Conservation (phyloP, 2,888 invertebrate species). For the Sturmia bella region DNA sequence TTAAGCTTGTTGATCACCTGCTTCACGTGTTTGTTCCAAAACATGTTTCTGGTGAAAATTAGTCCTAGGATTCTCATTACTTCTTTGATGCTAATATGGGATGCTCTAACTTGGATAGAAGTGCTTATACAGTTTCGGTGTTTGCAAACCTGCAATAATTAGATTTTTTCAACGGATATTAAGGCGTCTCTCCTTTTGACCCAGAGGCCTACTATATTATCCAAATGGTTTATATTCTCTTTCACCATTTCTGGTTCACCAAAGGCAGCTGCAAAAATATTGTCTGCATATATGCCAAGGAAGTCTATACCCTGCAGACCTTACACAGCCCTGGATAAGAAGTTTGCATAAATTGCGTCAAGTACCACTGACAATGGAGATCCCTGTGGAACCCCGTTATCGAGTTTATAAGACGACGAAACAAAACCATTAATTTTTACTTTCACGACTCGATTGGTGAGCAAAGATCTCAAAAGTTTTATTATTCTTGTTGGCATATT, state of each 20-base stretch:
- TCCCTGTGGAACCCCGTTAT: background rate
- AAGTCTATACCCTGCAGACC: background rate
- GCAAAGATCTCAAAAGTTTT: background rate
- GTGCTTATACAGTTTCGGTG: constrained; percentile 6
- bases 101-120: too few relatives aligned
- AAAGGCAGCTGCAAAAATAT: constrained; percentile 43
- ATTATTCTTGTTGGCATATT: background rate
- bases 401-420: background rate
- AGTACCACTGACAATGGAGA: background rate
- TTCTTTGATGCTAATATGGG: background rate
- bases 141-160: constrained; percentile 38
- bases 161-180: background rate
- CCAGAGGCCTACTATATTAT: background rate
- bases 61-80: constrained; percentile 15
- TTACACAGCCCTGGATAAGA: background rate
- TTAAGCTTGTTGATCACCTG: constrained; percentile 9
- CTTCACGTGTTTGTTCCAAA: constrained; percentile 42
- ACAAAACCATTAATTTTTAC: constrained; percentile 3
- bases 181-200: background rate
- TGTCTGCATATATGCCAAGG: constrained; percentile 31
- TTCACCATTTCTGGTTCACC: background rate
- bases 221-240: background rate
- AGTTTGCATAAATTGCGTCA: background rate
- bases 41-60: constrained; percentile 42
- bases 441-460: background rate